Evolutionary conservation across 2,888 invertebrate species (phyloP).

Genomic region (Xestia rhomboidea): DNA sequence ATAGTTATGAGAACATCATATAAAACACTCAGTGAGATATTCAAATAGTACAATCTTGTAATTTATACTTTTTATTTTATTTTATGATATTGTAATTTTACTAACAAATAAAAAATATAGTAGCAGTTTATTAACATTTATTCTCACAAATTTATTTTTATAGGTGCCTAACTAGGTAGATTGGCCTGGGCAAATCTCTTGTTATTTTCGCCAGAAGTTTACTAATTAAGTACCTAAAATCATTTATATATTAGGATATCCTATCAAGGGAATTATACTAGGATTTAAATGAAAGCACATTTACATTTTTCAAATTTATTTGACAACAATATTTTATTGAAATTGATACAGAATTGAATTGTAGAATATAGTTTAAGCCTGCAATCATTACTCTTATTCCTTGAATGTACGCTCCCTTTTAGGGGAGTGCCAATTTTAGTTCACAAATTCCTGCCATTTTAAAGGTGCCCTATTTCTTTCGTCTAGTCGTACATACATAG

Average conservation of each 20-base stretch:
- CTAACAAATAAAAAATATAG: constrained; percentile 19
- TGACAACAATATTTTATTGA: constrained; percentile 21
- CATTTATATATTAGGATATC: not conserved
- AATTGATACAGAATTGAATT: constrained; percentile 21
- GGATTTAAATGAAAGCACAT: constrained; percentile 49
- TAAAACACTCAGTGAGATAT: constrained; percentile 18
- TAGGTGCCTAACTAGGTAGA: not conserved
- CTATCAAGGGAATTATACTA: not conserved
- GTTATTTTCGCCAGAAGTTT: not conserved
- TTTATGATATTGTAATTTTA: constrained; percentile 21
- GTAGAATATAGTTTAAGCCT: constrained; percentile 34
- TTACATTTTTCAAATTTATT: constrained; percentile 52
- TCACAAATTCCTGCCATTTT: not conserved
- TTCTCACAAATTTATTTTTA: constrained; percentile 4
- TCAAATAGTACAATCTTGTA: constrained; percentile 36
- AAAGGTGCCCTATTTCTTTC: constrained; percentile 39
- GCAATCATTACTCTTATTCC: constrained; percentile 6
- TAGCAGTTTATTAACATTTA: constrained; percentile 2
- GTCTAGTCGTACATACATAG: constrained; percentile 5
- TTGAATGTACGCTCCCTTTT: constrained; percentile 14
- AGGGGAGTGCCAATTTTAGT: not conserved
- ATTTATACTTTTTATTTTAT: constrained; percentile 12
- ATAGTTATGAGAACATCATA: constrained; percentile 9
- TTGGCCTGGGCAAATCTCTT: not conserved
- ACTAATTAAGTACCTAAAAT: not conserved